Evolutionary conservation across 2,113 vertebrate species (phyloP), one percentile per base, ranked within the genome.

Genomic region (Paedocypris sp.): DNA sequence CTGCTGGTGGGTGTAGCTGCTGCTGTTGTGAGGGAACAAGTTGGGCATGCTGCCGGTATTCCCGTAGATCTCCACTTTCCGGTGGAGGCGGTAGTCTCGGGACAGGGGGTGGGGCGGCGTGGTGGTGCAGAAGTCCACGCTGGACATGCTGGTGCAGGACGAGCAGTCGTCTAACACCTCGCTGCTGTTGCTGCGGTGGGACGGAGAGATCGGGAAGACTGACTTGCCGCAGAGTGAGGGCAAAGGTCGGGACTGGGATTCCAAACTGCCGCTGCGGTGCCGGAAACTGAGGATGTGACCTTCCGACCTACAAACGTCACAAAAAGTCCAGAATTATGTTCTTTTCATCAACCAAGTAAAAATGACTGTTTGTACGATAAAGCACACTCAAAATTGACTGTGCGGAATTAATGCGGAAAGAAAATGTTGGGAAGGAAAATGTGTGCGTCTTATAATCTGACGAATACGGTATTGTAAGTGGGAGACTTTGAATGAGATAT

Each of bases 21-120:
- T 39, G 1, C 75, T 73, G 41, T 90, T 90, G 73, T 87, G 90
- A 2, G 85, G 91, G 13, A 90, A 88, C 51, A 98, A 80, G 64
- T 97, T 97, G n/a, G 94, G 93, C 93, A 96, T 95, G 54, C 92
- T 96, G 7, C 93, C 93, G 0, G 91, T 93, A 51, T 60, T 92
- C 0, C 90, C 81, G 1, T 87, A 88, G 23, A 88, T 89, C 12
- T 85, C 81, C 42, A 89, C 86, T 39, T 91, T 91, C 77, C 88
- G 88, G 1, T 90, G 88, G 16, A 88, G 84, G 2, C 90, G 85
- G 68, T 88, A 84, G 69, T 79, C 79, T 12, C 77, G 78, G 53
- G 66, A 66, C 4, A 75, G 73, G 3, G 78, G 87, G 69, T 90
- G 91, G 57, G 81, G 0, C 80, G 86, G 52, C 76, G 83, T 15